Evolutionary conservation across 2,797 vertebrate species (phyloP), one percentile per base, ranked within the genome.

Genomic region (Enteromius radiatus): DNA sequence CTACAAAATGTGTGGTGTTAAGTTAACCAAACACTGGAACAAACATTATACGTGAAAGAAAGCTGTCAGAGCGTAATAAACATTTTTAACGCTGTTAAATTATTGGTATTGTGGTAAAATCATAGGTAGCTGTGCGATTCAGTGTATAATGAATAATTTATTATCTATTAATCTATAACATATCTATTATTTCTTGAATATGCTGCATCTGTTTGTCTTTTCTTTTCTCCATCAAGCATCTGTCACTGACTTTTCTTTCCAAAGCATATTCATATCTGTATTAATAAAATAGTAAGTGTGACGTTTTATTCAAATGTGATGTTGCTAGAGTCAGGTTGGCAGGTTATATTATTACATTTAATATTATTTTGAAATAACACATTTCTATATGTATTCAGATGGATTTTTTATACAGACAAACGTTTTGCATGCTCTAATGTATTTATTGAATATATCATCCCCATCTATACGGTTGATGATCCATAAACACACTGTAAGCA

Each of bases 91-190:
- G 69, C 6, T 17, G 17, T 33, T 47, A 36, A 70, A 28, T 31
- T 43, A 54, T 63, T 12, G 23, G 11, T 45, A 8, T 15, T 28
- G 38, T 54, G n/a, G 6, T 33, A 28, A 59, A 70, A 41, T 43
- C 8, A 56, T 17, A 41, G 31, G 17, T 54, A 54, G 14, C 14
- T 14, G 12, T 59, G 28, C 56, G 41, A 26, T 81, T 4, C 19
- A 54, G 33, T 33, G 17, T 67, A 5, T 23, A 9, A 21, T 67
- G 12, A 56, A 82, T 76, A 41, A 82, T 54, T n/a, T n/a, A 75
- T 56, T 41, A 1, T 23, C 21, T 70, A 43, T 69, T 43, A 56
- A 1, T 23, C 21, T 70, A 43, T 69, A 31, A 56, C 47, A 19
- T 73, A 31, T 56, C 26, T 23, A 0, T 52, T 59, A 43, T 68